Base-by-base conservation (phyloP, 2,113 vertebrate species). In the Strigops habroptila region DNA sequence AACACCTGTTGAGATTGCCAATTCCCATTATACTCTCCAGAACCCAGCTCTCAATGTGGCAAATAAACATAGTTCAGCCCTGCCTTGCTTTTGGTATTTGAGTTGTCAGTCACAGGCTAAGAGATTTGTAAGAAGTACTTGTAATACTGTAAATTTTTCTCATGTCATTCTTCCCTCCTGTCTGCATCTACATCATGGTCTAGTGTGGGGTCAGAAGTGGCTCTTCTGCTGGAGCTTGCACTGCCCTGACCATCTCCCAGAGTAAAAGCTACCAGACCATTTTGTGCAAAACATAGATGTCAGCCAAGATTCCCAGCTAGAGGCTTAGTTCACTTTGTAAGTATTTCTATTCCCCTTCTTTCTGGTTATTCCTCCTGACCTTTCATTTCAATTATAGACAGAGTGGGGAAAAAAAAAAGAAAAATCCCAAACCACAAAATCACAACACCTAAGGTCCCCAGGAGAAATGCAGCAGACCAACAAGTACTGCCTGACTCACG, bases 331-430 rank as follows among this genome's bases (percentile, higher is more conserved):
- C 8, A 13, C 7, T 63, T 59, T 55, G 1, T 64, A 70, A 67
- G 15, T 22, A 82, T 31, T 88, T 46, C 10, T 77, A 4, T 82
- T 93, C 16, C 17, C 6, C 35, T 77, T 88, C 65, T 75, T 87
- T 85, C 85, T 95, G 27, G 30, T 46, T 69, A 46, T 92, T 88
- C 13, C 33, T 77, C 28, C 24, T 39, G 51, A 80, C 43, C 37
- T 91, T 93, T 92, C 8, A 13, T 65, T 91, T 76, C 83, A 85
- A 6, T 62, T 85, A 82, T 57, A 85, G 79, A 41, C 14, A 30
- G 57, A 37, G 23, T 4, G 2, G 3, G 2, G 1, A 3, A 6
- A 1, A 17, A 6, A 14, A 10, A 15, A 52, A 18, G 1, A 49
- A 74, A 70, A 75, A 84, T 16, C 5, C 13, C 41, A 75, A 82